These are phyloP conservation scores for Brachycybe producta DNA, from an alignment of 2,888 invertebrate species.

Conservation along the genomic window DNA sequence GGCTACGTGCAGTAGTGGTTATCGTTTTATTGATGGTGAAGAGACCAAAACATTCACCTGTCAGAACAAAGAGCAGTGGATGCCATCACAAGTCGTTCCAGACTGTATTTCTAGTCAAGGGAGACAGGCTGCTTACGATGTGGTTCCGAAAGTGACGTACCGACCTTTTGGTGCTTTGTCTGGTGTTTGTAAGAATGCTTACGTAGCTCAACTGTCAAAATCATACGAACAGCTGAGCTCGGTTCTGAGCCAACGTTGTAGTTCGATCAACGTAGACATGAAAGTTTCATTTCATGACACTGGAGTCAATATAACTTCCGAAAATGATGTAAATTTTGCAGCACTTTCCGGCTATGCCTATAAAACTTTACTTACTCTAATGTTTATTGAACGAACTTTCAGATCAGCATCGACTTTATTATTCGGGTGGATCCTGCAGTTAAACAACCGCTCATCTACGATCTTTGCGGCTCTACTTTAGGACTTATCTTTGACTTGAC, in stretches of 20 bases:
- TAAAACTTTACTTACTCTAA: not conserved
- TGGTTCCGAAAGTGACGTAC: constrained; percentile 71
- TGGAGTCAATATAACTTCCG: constrained; percentile 35
- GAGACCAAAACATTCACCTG: constrained; percentile 75
- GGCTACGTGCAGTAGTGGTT: constrained; percentile 72
- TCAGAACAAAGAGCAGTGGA: constrained; percentile 65
- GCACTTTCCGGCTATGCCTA: not conserved
- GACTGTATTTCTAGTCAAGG: constrained; percentile 93
- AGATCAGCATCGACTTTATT: constrained; percentile 62
- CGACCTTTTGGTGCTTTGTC: constrained; percentile 82
- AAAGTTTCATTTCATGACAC: constrained; percentile 80
- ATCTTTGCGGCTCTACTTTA: constrained; percentile 84
- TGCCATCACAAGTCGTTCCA: constrained; percentile 76
- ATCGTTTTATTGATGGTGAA: constrained; percentile 75
- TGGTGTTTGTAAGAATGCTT: constrained; percentile 66
- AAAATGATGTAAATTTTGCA: constrained; percentile 26
- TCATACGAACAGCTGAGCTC: constrained; percentile 66
- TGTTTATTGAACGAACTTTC: not conserved
- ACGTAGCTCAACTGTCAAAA: constrained; percentile 50
- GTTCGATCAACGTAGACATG: constrained; percentile 86
- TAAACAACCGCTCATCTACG: constrained; percentile 80
- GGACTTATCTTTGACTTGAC: constrained; percentile 86
- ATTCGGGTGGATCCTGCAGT: constrained; percentile 75
- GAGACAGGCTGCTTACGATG: constrained; percentile 87
- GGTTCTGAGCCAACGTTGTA: constrained; percentile 77